Conservation (phyloP, 2,113 vertebrate species). For the Phylloscopus whistleri region DNA sequence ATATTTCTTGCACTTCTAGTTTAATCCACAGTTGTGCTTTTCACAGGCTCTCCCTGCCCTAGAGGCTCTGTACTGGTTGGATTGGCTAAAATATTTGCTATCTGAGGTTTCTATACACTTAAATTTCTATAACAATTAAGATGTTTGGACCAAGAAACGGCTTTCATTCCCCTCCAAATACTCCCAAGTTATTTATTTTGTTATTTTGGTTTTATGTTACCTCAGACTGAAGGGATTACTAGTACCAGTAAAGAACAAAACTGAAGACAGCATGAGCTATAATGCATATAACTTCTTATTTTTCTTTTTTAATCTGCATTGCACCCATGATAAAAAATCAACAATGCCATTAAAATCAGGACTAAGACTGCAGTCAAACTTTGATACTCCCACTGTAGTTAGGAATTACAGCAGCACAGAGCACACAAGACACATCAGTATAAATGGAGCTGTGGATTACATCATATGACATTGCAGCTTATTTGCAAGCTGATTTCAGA, state of each 20-base stretch:
- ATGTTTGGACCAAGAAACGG: constrained; percentile 31
- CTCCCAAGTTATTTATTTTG: constrained; percentile 56
- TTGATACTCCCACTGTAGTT: neutral
- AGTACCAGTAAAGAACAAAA: constrained; percentile 6
- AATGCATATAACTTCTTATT: neutral
- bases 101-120: constrained; percentile 15
- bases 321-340: neutral
- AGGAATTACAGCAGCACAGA: neutral
- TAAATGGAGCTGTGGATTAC: neutral
- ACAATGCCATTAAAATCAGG: neutral
- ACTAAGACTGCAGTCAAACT: neutral
- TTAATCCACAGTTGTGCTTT: constrained; percentile 5
- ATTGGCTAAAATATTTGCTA: constrained; percentile 9
- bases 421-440: neutral
- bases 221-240: constrained; percentile 19
- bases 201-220: constrained; percentile 49
- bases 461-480: neutral
- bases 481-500: constrained; percentile 7
- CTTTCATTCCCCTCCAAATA: constrained; percentile 33
- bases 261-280: neutral
- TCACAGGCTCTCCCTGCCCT: neutral
- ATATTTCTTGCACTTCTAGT: constrained; percentile 10
- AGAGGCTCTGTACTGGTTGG: neutral
- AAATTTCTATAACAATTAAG: neutral
- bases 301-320: neutral